A percentile compares a stretch with the other conserved stretches of the same genome.
phyloP scores from a whole-genome alignment of 2,888 invertebrate species.

The Salpingus planirostris region DNA sequence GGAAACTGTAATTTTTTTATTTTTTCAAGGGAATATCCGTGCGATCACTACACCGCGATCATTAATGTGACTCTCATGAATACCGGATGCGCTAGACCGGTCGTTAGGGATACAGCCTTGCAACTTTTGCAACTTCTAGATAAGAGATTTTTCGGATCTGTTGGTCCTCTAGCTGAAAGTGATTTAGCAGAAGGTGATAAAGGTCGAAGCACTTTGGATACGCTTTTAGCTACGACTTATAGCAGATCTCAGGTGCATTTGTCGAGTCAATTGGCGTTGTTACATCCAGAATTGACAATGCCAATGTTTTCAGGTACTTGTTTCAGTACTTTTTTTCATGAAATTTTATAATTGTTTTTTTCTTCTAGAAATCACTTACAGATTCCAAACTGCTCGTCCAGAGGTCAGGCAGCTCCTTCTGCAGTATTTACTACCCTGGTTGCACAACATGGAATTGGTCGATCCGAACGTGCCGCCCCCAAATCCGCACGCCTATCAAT shows the following conservation, averaged over 20 bases:
- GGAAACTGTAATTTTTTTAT: too few species aligned
- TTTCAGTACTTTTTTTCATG: conserved; percentile 1
- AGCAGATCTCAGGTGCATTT: conserved; percentile 89
- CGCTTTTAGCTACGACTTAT: conserved; percentile 77
- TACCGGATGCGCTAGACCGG: conserved; percentile 86
- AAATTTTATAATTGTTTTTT: conserved; percentile 7
- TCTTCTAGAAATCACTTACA: conserved; percentile 83
- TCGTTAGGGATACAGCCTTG: conserved; percentile 88
- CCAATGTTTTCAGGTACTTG: conserved; percentile 97
- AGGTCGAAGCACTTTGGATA: conserved; percentile 71
- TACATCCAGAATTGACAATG: conserved; percentile 97
- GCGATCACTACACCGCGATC: conserved; percentile 95
- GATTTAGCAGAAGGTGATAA: conserved; percentile 54
- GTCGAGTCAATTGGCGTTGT: conserved; percentile 83
- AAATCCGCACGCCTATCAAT: conserved; percentile 76
- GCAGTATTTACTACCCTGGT: conserved; percentile 92
- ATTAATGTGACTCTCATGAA: conserved; percentile 96
- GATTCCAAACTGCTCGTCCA: conserved; percentile 91
- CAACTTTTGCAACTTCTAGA: conserved; percentile 90
- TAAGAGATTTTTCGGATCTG: conserved; percentile 87
- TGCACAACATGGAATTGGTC: conserved; percentile 96
- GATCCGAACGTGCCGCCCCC: conserved; percentile 93
- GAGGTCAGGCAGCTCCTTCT: conserved; percentile 86
- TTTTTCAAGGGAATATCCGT: conserved; percentile 87
- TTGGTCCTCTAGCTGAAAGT: conserved; percentile 63